Conservation (phyloP, 1,140 invertebrate species). For the Cydia pomonella region DNA sequence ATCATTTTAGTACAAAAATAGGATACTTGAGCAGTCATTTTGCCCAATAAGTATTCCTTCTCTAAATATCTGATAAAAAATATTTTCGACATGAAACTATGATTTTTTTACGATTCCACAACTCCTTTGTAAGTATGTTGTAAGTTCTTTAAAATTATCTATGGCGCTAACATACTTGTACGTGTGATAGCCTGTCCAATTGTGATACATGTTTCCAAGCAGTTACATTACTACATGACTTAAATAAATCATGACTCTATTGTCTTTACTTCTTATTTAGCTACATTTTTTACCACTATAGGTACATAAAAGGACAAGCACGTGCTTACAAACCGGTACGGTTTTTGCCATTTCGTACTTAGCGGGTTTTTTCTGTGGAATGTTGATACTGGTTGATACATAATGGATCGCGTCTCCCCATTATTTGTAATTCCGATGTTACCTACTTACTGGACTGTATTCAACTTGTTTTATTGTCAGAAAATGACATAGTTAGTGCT, state of each 20-base stretch:
- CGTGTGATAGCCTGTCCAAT: neutral
- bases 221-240: neutral
- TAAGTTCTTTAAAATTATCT: neutral
- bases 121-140: neutral
- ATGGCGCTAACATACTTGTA: neutral
- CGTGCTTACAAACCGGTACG: neutral
- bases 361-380: neutral
- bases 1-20: no score
- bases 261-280: neutral
- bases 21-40: no score
- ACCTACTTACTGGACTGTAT: constrained; percentile 3
- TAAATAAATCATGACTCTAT: constrained; percentile 12
- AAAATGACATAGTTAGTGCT: no score
- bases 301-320: constrained; percentile 1
- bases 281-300: neutral
- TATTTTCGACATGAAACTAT: no score
- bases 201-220: neutral
- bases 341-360: constrained; percentile 14
- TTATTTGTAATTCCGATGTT: constrained; percentile 28
- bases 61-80: no score
- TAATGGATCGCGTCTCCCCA: constrained; percentile 12
- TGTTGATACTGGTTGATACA: constrained; percentile 20
- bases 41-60: no score
- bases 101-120: no score
- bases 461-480: neutral